Percentiles rank a stretch among this genome's conserved stretches.
Conservation (phyloP, 2,113 vertebrate genomes). For the Oncorhynchus nerka region DNA sequence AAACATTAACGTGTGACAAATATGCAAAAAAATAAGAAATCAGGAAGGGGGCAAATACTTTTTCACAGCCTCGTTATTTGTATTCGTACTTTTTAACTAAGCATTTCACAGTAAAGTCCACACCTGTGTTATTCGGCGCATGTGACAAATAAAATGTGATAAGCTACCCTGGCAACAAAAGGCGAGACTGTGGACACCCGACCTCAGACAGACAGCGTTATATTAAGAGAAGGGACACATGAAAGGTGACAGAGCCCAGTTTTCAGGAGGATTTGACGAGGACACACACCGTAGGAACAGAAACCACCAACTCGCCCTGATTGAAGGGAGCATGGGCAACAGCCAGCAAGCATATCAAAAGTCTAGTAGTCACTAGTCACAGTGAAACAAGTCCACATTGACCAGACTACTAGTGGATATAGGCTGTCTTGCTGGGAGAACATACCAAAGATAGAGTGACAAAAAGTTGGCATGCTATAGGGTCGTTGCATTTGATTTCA, state of each 20-base stretch:
- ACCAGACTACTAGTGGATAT: not conserved
- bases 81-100: no score
- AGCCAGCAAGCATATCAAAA: not conserved
- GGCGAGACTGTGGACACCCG: not conserved
- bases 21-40: no score
- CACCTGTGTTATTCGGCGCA: no score
- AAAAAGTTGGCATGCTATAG: not conserved
- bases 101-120: no score
- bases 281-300: not conserved
- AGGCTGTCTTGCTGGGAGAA: not conserved
- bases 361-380: not conserved
- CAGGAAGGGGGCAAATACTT: no score
- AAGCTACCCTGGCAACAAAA: conserved; percentile 8
- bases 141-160: no score
- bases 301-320: not conserved
- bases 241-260: conserved; percentile 5
- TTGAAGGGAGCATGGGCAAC: not conserved
- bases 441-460: not conserved
- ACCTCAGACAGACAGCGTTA: not conserved
- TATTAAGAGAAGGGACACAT: conserved; percentile 6
- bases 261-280: conserved; percentile 6
- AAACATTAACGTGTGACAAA: no score
- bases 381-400: not conserved
- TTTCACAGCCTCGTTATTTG: no score
- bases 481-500: no score